phyloP scores from a whole-genome alignment of 2,797 vertebrate genomes.

The Propithecus deckenii region DNA sequence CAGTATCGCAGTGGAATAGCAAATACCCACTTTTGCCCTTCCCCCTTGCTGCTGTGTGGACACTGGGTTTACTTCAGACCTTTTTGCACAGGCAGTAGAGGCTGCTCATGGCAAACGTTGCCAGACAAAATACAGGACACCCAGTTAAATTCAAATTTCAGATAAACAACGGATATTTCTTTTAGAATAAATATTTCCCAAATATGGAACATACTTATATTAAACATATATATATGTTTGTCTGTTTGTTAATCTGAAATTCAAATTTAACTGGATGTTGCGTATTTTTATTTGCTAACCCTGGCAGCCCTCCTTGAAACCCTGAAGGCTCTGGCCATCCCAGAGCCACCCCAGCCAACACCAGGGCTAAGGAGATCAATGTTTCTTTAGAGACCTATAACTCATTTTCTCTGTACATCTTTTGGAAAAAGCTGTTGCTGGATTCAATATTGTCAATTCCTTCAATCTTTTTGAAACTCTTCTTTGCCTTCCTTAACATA shows the following conservation, averaged over 20 bases:
- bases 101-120: background rate
- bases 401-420: background rate
- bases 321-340: background rate
- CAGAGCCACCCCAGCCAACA: background rate
- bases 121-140: background rate
- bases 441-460: background rate
- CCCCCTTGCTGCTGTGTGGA: background rate
- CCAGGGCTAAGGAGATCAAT: background rate
- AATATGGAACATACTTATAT: background rate
- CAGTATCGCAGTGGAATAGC: background rate
- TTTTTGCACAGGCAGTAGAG: background rate
- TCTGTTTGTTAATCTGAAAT: background rate
- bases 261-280: background rate
- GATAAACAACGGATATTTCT: background rate
- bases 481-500: background rate
- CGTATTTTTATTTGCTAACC: background rate
- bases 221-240: background rate
- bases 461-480: background rate
- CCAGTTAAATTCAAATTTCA: background rate
- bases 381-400: background rate
- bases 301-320: background rate
- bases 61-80: background rate
- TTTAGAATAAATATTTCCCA: background rate
- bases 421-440: background rate
- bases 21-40: background rate